Base-by-base conservation (phyloP, 30 jellyfish, hydroid and myxozoan species). In the Clytia hemisphaerica region DNA sequence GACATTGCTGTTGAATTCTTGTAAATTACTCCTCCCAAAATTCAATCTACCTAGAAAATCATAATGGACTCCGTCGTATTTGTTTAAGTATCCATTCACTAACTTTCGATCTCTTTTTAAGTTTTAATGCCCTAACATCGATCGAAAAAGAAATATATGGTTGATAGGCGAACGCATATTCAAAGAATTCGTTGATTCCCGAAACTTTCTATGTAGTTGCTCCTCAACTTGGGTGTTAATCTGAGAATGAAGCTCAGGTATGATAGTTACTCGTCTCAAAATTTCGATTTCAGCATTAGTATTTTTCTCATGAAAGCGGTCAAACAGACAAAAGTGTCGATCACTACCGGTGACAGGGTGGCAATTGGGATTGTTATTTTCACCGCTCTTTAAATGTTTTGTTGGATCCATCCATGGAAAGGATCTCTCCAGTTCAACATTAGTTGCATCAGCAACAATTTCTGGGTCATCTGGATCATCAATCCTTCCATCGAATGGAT, bases 221-320 rank as follows among this genome's bases (percentile, higher is more conserved):
- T 77, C 92, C 51, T 58, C 83, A n/a, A 42, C 76, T 30, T 77
- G 51, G 31, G 80, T 77, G 55, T 77, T 77, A 25, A 77, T 34
- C 55, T n/a, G 10, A 35, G 75, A 82, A 51, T 28, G 51, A 28
- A 77, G 67, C 59, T 64, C 83, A 34, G 67, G 53, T 15, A 77
- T 75, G 42, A 82, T 64, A 24, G 60, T 71, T 1, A 64, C 67
- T 37, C 72, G 42, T 37, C 83, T 31, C 69, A 73, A 38, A 12
- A 55, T 49, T 53, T 75, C 88, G 15, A 36, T 64, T 31, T 75
- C 88, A 12, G 24, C 37, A 30, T 33, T 25, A 14, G 77, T 66
- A 38, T 77, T 66, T 32, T 36, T 67, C 42, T 48, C 76, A 35
- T 63, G 82, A 27, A 64, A 45, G 16, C 83, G 59, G 55, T 77